phyloP scores from a whole-genome alignment of 2,888 invertebrate species.

The Hoplodrina ambigua region DNA sequence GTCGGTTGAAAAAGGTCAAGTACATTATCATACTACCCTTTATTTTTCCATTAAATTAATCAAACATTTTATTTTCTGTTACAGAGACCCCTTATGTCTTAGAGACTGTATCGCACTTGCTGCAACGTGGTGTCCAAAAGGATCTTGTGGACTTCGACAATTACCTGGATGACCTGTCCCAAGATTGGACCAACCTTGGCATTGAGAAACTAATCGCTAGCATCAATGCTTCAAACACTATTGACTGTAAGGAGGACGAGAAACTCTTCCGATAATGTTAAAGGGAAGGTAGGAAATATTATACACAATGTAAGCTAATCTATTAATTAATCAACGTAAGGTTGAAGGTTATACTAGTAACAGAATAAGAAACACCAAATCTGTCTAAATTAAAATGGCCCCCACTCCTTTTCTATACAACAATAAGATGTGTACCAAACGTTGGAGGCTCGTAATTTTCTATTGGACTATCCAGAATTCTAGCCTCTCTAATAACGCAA shows the following conservation, averaged over 20 bases:
- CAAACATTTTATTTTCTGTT: constrained; percentile 46
- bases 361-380: background rate
- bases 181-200: constrained; percentile 96
- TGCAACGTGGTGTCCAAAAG: constrained; percentile 93
- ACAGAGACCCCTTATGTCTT: constrained; percentile 87
- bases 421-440: too few relatives aligned
- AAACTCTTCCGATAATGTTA: constrained; percentile 57
- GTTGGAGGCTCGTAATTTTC: too few relatives aligned
- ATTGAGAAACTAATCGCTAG: constrained; percentile 83
- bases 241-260: constrained; percentile 65
- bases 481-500: too few relatives aligned
- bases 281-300: background rate
- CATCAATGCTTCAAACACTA: constrained; percentile 73
- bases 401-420: too few relatives aligned
- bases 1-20: too few relatives aligned
- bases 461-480: too few relatives aligned
- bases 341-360: background rate
- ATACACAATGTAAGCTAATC: constrained; percentile 14
- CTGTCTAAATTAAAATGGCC: too few relatives aligned
- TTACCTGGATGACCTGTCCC: constrained; percentile 96
- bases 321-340: background rate
- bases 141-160: constrained; percentile 98
- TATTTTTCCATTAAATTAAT: too few relatives aligned
- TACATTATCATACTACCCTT: too few relatives aligned
- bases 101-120: constrained; percentile 92